Base-by-base conservation (phyloP, 2,888 invertebrate species). In the Thymelicus acteon region DNA sequence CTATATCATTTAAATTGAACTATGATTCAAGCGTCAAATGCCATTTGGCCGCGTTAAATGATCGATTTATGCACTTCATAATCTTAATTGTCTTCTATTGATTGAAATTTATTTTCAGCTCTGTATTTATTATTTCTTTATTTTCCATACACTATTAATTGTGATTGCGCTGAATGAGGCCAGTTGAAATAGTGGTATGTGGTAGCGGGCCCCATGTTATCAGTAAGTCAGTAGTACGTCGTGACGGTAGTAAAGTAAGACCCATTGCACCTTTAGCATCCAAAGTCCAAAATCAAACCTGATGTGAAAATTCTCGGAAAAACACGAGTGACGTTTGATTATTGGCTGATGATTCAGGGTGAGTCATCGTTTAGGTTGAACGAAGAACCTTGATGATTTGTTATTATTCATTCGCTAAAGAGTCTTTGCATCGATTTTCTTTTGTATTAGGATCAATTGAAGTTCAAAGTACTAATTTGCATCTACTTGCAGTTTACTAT, bases 11-110 rank as follows among this genome's bases (percentile, higher is more conserved):
- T 48, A 63, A 58, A 63, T 48, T 63, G 47, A 58, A 63, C 69
- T 69, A 63, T 69, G 63, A 69, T 69, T 69, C 69, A 58, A 48
- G 57, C 63, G 69, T 69, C 69, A 65, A 71, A 71, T 65, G 60
- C 52, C 60, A 60, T 60, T 71, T 65, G 70, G 52, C 52, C 64
- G 57, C 58, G 39, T 71, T 52, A 71, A 71, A 65, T 63, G 69
- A 63, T 63, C 63, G 62, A 69, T 69, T 69, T 69, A 69, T 62
- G 37, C 48, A 58, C n/a, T 63, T 69, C 57, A n/a, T 69, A 69
- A 57, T 57, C 62, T 63, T 31, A 69, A 60, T 69, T 24, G 64
- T 24, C 37, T 39, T 52, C 49, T 24, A 70, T 70, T 64, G 69
- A 58, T 63, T 63, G 48, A 60, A 64, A 69, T 68, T 68, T 47